Evolutionary conservation across 2,797 vertebrate species (phyloP).

Genomic region (Aldrovandia affinis): DNA sequence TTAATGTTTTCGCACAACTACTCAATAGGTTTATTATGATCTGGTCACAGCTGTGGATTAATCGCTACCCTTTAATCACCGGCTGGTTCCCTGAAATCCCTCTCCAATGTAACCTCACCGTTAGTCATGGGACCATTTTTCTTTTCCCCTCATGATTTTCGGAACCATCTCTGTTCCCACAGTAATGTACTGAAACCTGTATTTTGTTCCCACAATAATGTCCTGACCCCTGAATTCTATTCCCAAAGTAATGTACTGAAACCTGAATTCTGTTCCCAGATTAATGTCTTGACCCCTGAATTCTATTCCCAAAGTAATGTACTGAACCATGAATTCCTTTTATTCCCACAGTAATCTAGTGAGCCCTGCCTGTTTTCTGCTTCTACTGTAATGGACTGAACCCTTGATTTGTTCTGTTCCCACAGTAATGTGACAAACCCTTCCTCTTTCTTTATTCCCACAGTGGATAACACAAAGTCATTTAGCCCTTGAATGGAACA

Average conservation of each 20-base stretch:
- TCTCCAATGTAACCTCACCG: slow-evolving; percentile 28
- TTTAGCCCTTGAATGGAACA: slow-evolving; percentile 30
- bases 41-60: slow-evolving; percentile 40
- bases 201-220: background rate
- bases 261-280: background rate
- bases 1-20: slow-evolving; percentile 40
- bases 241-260: background rate
- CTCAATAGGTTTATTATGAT: slow-evolving; percentile 50
- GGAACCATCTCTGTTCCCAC: background rate
- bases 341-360: background rate
- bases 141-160: slow-evolving; percentile 38
- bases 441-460: background rate
- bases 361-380: background rate
- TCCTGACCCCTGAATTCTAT: no score
- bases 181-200: background rate
- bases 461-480: slow-evolving; percentile 39
- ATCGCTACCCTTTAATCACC: slow-evolving; percentile 53
- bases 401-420: slow-evolving; percentile 18
- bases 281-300: background rate
- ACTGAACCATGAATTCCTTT: background rate
- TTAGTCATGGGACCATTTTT: slow-evolving; percentile 49
- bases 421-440: background rate
- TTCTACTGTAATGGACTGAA: slow-evolving; percentile 35
- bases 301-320: background rate
- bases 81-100: slow-evolving; percentile 5